These are phyloP conservation scores for Campylomormyrus tamandua DNA, from an alignment of 2,113 vertebrate genomes.

Conservation along the genomic window DNA sequence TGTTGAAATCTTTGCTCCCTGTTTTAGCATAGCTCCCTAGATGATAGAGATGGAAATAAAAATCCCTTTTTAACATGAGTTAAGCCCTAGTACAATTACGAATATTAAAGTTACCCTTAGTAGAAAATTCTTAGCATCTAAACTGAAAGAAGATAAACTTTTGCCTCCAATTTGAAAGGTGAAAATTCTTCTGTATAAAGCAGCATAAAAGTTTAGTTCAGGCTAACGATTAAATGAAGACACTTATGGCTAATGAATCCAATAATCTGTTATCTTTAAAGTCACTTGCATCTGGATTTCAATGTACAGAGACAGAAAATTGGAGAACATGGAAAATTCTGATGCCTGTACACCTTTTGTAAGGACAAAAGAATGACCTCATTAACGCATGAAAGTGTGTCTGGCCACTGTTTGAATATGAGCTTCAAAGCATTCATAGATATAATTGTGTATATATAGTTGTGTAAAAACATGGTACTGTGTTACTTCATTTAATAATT, in stretches of 20 bases:
- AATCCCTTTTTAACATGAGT: background rate
- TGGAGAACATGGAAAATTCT: background rate
- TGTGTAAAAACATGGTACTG: background rate
- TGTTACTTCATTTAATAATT: background rate
- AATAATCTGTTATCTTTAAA: background rate
- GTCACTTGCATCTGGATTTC: background rate
- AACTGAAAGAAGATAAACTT: background rate
- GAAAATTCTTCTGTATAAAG: slow-evolving; percentile 14
- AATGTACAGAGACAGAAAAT: background rate
- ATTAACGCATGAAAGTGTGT: background rate
- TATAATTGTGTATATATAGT: background rate
- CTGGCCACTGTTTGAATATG: background rate
- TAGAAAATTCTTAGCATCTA: background rate
- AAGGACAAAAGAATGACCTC: background rate
- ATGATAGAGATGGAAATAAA: background rate
- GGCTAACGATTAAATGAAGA: background rate
- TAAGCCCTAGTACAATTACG: background rate
- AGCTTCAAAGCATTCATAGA: background rate
- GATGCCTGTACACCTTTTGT: background rate
- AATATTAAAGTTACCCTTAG: background rate
- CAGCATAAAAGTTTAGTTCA: background rate
- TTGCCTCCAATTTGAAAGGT: slow-evolving; percentile 4
- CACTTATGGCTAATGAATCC: background rate
- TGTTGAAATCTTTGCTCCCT: background rate
- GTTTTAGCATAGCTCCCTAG: background rate